Evolutionary conservation across 2,113 vertebrate species (phyloP).

Genomic region (Hyla sarda): DNA sequence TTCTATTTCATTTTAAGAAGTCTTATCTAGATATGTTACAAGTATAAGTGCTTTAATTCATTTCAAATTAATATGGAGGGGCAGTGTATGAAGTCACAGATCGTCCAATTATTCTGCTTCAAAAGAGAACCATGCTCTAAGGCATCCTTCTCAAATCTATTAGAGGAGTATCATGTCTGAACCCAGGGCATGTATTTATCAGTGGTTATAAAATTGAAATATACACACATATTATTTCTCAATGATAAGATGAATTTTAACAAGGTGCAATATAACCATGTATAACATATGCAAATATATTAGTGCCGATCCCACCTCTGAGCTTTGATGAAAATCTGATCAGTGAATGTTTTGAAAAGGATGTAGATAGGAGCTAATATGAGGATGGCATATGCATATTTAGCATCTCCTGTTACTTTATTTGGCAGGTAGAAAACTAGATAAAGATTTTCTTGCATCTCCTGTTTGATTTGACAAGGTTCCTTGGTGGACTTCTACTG

Average conservation of each 20-base stretch:
- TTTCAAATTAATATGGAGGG: conserved; percentile 45
- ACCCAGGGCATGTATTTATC: conserved; percentile 56
- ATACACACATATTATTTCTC: conserved; percentile 56
- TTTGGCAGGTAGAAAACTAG: conserved; percentile 44
- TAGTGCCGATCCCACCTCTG: conserved; percentile 43
- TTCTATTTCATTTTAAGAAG: conserved; percentile 3
- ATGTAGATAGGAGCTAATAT: conserved; percentile 50
- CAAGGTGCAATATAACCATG: conserved; percentile 49
- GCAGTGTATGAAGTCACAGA: conserved; percentile 38
- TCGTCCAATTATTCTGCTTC: conserved; percentile 46
- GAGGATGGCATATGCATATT: conserved; percentile 50
- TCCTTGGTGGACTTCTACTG: conserved; percentile 45
- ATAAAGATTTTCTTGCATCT: conserved; percentile 40
- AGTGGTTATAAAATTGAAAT: conserved; percentile 55
- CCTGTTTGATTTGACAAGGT: conserved; percentile 43
- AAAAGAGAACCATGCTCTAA: conserved; percentile 32
- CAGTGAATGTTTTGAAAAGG: conserved; percentile 54
- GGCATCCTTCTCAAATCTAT: conserved; percentile 49
- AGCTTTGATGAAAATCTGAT: conserved; percentile 57
- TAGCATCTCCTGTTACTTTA: conserved; percentile 42
- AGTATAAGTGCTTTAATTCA: conserved; percentile 37
- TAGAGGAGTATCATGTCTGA: conserved; percentile 47
- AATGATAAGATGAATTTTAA: conserved; percentile 59
- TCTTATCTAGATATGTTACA: conserved; percentile 27
- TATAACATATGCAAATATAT: conserved; percentile 57